Evolutionary conservation across 2,797 vertebrate genomes (phyloP).

Genomic region (Ciconia nigra): DNA sequence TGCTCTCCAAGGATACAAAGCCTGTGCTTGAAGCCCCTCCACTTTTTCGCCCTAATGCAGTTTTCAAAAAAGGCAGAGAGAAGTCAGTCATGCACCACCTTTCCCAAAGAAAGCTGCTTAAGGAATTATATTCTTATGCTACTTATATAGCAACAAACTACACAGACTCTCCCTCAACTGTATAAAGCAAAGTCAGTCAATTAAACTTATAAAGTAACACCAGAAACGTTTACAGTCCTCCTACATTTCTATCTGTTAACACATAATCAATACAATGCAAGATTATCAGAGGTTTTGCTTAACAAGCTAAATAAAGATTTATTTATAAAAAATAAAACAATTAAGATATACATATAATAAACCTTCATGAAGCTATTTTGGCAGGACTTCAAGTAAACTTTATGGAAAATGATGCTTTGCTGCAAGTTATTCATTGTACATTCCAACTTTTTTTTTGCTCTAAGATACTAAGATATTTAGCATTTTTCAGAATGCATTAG

Average conservation of each 20-base stretch:
- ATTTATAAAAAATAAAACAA: neutral
- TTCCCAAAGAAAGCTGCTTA: neutral
- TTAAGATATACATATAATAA: neutral
- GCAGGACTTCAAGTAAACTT: neutral
- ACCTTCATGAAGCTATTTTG: neutral
- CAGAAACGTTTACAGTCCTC: neutral
- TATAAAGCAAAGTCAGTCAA: neutral
- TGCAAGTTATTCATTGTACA: neutral
- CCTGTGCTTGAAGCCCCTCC: conserved; percentile 96
- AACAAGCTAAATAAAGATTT: neutral
- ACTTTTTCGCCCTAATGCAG: conserved; percentile 91
- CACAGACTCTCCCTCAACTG: neutral
- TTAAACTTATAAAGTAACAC: neutral
- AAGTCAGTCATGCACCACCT: neutral
- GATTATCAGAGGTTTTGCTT: neutral
- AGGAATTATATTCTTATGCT: neutral
- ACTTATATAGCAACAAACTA: neutral
- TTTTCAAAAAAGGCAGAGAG: neutral
- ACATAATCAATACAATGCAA: neutral
- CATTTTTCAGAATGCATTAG: neutral
- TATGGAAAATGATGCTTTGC: neutral
- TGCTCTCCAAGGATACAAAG: conserved; percentile 96
- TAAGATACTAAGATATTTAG: neutral
- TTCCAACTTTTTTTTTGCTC: neutral
- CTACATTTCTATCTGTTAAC: neutral